Base-by-base conservation (phyloP, 2,113 vertebrate genomes). In the Nycticebus coucang region DNA sequence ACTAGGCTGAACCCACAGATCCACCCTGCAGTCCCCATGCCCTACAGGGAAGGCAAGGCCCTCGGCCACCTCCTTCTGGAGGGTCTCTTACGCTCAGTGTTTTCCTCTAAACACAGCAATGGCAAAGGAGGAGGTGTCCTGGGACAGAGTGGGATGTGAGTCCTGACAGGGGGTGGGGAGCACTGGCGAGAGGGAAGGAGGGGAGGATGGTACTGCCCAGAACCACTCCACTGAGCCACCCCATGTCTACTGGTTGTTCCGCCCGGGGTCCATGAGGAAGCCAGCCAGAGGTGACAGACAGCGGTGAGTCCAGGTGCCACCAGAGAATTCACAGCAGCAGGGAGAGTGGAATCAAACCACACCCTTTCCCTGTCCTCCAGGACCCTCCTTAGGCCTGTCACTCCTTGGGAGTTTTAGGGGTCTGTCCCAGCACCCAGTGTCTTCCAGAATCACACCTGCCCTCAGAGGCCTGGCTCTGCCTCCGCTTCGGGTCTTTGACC, bases 251-350 rank as follows among this genome's bases (percentile, higher is more conserved):
- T 4, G n/a, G 18, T 66, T 82, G 41, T 33, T 37, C n/a, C 35
- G 71, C 8, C 41, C 24, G 66, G 88, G 95, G 94, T 87, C 87
- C 84, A 28, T 5, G 64, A 80, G 53, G 79, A 97, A 53, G 80
- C 71, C 83, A 41, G 35, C 64, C 22, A 78, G 80, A 97, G 68
- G 84, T 93, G 5, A 60, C 3, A 1, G 80, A 95, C 60, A 95
- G 37, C 0, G 21, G 87, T 95, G 60, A 96, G 85, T 66, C 53
- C 57, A 4, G 18, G 26, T n/a, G 22, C 55, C 45, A 18, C 26
- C 35, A 24, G 78, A 55, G 68, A n/a, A 18, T 14, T 35, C 37
- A 8, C 30, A 66, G 45, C 1, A 1, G 41, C 55, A 12, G 28
- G 41, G 68, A 22, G 50, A 21, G 19, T 41, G 7, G 4, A 62